These are phyloP conservation scores for Acronicta leporina DNA, from an alignment of 2,888 invertebrate species.

Conservation along the genomic window DNA sequence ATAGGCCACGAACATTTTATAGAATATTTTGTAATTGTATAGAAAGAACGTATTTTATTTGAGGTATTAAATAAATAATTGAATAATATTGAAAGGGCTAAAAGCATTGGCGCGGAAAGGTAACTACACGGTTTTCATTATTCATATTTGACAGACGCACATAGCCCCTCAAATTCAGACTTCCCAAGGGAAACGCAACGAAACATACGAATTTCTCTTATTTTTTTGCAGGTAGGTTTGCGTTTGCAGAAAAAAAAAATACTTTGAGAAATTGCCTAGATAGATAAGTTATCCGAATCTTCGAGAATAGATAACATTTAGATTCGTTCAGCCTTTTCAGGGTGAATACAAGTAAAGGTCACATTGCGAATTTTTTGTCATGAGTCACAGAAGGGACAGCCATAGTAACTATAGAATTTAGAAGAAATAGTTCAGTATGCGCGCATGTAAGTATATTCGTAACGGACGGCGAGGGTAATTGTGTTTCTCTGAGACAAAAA, in stretches of 20 bases:
- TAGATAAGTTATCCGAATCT: conserved; percentile 37
- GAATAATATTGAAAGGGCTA: conserved; percentile 44
- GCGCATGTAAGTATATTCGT: no score
- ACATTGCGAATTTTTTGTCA: conserved; percentile 30
- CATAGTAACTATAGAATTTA: background rate
- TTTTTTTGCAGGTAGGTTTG: conserved; percentile 33
- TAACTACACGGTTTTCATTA: conserved; percentile 52
- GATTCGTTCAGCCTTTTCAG: conserved; percentile 45
- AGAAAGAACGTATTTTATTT: no score
- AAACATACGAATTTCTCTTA: conserved; percentile 40
- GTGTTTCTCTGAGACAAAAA: background rate
- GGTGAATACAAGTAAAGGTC: conserved; percentile 34
- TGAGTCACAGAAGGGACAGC: conserved; percentile 16
- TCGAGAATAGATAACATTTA: conserved; percentile 41
- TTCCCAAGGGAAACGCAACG: conserved; percentile 45
- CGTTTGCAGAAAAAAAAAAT: conserved; percentile 42
- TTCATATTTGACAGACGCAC: conserved; percentile 53
- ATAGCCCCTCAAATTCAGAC: conserved; percentile 34
- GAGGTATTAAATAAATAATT: background rate
- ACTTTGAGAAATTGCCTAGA: conserved; percentile 43
- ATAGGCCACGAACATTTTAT: no score
- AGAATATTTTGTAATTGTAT: no score
- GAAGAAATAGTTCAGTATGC: background rate
- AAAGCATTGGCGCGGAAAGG: conserved; percentile 47
- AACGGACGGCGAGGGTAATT: background rate